Evolutionary conservation across 2,797 vertebrate species (phyloP), one percentile per base, ranked within the genome.

Genomic region (Mormyrus hasselquistii): DNA sequence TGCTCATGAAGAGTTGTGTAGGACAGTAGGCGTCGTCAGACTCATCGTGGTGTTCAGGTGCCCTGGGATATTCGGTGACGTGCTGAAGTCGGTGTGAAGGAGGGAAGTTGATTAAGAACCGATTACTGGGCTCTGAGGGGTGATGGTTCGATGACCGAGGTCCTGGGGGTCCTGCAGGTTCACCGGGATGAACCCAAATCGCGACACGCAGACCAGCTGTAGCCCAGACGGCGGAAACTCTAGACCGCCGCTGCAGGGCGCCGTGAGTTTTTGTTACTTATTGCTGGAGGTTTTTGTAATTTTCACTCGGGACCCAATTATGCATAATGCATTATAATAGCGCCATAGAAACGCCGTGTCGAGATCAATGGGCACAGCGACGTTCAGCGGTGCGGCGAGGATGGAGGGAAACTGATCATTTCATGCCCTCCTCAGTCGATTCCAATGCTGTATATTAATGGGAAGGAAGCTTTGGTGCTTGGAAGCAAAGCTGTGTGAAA

Each of bases 361-460:
- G 50, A 86, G 44, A 86, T 86, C 59, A 86, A 52, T 76, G 22
- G 25, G 83, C 86, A 59, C 19, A 2, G 53, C 12, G 16, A 19
- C 49, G 50, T 85, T 69, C 79, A 50, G 22, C 29, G 53, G 87
- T 59, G 34, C 53, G 14, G 59, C 2, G 38, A 12, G 14, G 47
- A 53, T 49, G 87, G 49, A 34, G 52, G 38, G 73, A 57, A 82
- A 79, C 25, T 12, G n/a, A 52, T 52, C 49, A 16, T 34, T 47
- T 53, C 29, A 79, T 44, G 53, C 50, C 59, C 41, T 69, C 49
- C n/a, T 73, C 83, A 87, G 84, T 87, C 84, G 88, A 86, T 73
- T 84, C 55, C 34, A 38, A 86, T 89, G 38, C 85, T 73, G 50
- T 88, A 86, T 88, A 87, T 59, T 55, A 89, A 69, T 55, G 59